Evolutionary conservation across 2,113 vertebrate genomes (phyloP), one percentile per base, ranked within the genome.

Genomic region (Corythoichthys intestinalis): DNA sequence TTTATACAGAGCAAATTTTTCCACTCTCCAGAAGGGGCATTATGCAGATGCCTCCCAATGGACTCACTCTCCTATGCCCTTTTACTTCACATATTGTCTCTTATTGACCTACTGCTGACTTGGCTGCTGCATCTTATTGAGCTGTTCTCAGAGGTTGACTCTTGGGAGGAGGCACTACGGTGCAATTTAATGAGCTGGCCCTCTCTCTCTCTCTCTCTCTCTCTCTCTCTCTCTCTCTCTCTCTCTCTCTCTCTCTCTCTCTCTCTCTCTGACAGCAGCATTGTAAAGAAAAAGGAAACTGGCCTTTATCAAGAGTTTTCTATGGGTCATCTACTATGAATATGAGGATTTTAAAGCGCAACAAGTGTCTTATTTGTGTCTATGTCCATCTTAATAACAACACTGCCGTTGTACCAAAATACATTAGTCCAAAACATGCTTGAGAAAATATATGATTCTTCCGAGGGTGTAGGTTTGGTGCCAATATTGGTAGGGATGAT

Each of bases 91-190:
- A 41, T 62, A 54, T 63, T 44, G 57, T 65, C 34, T 75, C 46
- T 65, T 82, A 80, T 60, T 83, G 83, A 76, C 60, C 70, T 49
- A 10, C 60, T 70, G 79, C 62, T 70, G 67, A 73, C 74, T 74
- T 58, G 54, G 74, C 70, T 38, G 69, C 54, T 73, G 72, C 67
- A 68, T 65, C 38, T 67, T 77, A 85, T 80, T 73, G 73, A 77
- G 56, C 76, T 68, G 60, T 56, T 60, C 68, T 72, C 59, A 63
- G 54, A 6, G 39, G 41, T 59, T 37, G 13, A 5, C 56, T 78
- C 69, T 61, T 64, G 14, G 12, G 80, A 81, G 70, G 52, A 76
- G 2, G 2, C 28, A 54, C 61, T 52, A 46, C 52, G 39, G 70
- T 58, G 58, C 58, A 56, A 28, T 75, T 70, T 83, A 75, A 80